Percentiles rank a stretch among this genome's conserved stretches.
Evolutionary conservation across 2,888 invertebrate species (phyloP).

Genomic region (Aphelenchoides bicaudatus): DNA sequence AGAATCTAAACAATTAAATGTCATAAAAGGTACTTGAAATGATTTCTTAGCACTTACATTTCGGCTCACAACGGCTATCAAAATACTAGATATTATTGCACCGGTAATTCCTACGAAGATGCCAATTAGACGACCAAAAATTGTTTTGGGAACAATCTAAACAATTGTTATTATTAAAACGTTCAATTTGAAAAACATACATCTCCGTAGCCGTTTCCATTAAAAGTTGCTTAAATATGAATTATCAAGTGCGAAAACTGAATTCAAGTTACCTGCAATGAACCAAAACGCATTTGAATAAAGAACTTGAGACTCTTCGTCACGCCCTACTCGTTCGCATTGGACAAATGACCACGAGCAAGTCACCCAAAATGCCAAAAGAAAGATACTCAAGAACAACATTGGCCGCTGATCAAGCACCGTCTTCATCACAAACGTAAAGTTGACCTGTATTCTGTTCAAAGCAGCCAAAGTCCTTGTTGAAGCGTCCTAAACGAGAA

Average conservation of each 20-base stretch:
- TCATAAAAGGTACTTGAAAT: no score
- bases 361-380: constrained; percentile 98
- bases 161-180: no score
- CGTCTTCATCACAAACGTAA: constrained; percentile 90
- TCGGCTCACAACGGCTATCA: constrained; percentile 97
- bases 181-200: no score
- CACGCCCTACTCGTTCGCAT: constrained; percentile 35
- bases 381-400: constrained; percentile 94
- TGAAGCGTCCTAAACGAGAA: constrained; percentile 72
- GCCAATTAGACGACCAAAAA: constrained; percentile 97
- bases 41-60: no score
- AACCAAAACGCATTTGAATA: constrained; percentile 60
- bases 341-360: constrained; percentile 91
- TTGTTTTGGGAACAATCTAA: constrained; percentile 95
- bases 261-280: constrained; percentile 41
- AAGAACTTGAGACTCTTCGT: constrained; percentile 47
- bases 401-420: constrained; percentile 98
- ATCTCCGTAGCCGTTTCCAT: constrained; percentile 99
- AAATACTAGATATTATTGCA: constrained; percentile 94
- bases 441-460: constrained; percentile 82
- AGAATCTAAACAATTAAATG: constrained; percentile 71
- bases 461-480: constrained; percentile 69
- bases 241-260: constrained; percentile 8
- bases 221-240: constrained; percentile 72
- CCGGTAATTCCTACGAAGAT: constrained; percentile 99